These are phyloP conservation scores for Drosophila parabipectinata DNA, from an alignment of 1,140 invertebrate genomes.

Conservation along the genomic window DNA sequence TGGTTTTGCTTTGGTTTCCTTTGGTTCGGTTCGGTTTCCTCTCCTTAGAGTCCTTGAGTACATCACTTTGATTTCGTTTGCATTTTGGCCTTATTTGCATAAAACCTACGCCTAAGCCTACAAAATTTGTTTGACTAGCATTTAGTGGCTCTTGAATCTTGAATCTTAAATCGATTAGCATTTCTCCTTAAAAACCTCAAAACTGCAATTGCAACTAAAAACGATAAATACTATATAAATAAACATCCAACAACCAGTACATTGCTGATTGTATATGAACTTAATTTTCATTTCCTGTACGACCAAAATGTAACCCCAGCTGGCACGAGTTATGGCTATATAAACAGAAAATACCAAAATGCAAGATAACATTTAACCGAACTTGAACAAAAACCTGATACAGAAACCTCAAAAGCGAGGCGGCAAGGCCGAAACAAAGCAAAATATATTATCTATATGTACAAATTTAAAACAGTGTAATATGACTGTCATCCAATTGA, in stretches of 20 bases:
- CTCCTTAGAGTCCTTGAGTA: slow-evolving; percentile 24
- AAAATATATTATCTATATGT: slow-evolving; percentile 26
- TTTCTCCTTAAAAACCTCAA: slow-evolving; percentile 54
- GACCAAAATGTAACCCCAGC: slow-evolving; percentile 85
- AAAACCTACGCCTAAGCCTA: slow-evolving; percentile 68
- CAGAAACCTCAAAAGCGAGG: slow-evolving; percentile 34
- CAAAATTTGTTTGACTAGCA: slow-evolving; percentile 73
- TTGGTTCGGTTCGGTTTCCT: slow-evolving; percentile 12
- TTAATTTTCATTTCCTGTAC: slow-evolving; percentile 74
- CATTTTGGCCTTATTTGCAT: slow-evolving; percentile 76
- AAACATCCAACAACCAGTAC: slow-evolving; percentile 22
- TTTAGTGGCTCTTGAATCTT: slow-evolving; percentile 73
- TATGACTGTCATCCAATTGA: slow-evolving; percentile 58
- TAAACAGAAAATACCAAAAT: slow-evolving; percentile 38
- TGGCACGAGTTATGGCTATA: slow-evolving; percentile 85
- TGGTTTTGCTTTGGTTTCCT: neutral
- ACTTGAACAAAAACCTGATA: slow-evolving; percentile 4
- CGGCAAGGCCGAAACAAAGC: slow-evolving; percentile 22
- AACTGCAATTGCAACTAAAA: slow-evolving; percentile 39
- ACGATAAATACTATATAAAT: slow-evolving; percentile 39
- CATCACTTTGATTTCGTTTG: slow-evolving; percentile 55
- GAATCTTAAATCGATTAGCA: slow-evolving; percentile 64
- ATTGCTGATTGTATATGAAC: slow-evolving; percentile 69
- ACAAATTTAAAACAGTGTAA: slow-evolving; percentile 27
- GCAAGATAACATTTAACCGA: slow-evolving; percentile 19